Conservation (phyloP, 30 jellyfish, hydroid and myxozoan species). For the Mastigias papua region DNA sequence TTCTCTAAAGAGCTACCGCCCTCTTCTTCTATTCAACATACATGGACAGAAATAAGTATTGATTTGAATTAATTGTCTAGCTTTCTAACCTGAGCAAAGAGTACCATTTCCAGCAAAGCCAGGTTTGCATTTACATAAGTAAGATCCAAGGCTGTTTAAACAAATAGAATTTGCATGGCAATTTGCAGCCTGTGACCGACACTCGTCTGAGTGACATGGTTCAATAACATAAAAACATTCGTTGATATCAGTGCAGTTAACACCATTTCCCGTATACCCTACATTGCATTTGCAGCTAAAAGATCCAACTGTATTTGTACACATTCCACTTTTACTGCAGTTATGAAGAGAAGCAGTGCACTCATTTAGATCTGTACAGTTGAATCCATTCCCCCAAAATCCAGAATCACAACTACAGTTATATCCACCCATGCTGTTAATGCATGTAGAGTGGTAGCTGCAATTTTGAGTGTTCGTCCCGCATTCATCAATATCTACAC, state of each 20-base stretch:
- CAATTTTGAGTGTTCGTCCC: neutral
- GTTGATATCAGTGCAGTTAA: constrained; percentile 43
- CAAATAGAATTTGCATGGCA: constrained; percentile 71
- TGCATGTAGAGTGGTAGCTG: constrained; percentile 50
- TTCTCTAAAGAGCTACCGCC: too few species aligned
- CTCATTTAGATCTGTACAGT: constrained; percentile 66
- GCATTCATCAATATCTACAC: constrained; percentile 62
- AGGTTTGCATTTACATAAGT: constrained; percentile 55
- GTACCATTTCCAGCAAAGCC: constrained; percentile 85
- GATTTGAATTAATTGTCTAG: too few species aligned
- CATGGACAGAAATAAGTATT: too few species aligned
- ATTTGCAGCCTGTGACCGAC: constrained; percentile 14
- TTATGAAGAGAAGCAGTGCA: constrained; percentile 28
- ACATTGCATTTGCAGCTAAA: constrained; percentile 63
- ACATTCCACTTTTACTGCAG: constrained; percentile 61
- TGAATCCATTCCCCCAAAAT: constrained; percentile 57
- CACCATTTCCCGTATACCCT: constrained; percentile 71
- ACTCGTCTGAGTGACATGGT: constrained; percentile 65
- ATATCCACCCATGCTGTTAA: constrained; percentile 44
- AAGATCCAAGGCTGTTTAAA: constrained; percentile 58
- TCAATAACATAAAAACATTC: constrained; percentile 64
- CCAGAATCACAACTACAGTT: constrained; percentile 65
- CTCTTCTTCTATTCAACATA: too few species aligned
- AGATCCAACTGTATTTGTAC: constrained; percentile 60
- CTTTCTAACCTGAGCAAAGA: neutral